Conservation (phyloP, 2,797 vertebrate genomes). For the Jordanella pulchra region DNA sequence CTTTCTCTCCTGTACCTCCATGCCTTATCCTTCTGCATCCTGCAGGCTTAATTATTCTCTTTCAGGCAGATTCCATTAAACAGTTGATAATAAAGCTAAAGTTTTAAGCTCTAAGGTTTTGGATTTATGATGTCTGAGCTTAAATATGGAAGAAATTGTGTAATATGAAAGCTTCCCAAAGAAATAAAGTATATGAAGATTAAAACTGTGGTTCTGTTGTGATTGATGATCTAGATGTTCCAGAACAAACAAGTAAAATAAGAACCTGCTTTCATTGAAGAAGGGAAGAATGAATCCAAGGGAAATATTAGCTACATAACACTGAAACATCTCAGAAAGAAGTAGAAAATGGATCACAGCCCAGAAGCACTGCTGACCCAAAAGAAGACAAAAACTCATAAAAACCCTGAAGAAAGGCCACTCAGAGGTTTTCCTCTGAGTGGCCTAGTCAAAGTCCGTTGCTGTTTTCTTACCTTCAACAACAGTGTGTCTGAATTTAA, state of each 20-base stretch:
- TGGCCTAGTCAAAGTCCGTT: too few species aligned
- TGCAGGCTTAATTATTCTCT: conserved; percentile 46
- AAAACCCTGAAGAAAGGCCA: neutral
- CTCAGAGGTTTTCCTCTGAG: too few species aligned
- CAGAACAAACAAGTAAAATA: neutral
- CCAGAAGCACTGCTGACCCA: too few species aligned
- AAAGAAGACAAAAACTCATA: too few species aligned
- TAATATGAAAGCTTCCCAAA: conserved; percentile 78
- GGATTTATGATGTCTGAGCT: conserved; percentile 68
- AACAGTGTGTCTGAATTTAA: too few species aligned
- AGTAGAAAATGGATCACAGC: too few species aligned
- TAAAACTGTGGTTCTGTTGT: conserved; percentile 16
- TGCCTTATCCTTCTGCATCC: conserved; percentile 72
- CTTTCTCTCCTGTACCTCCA: conserved; percentile 57
- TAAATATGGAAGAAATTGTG: conserved; percentile 61
- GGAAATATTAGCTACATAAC: too few species aligned
- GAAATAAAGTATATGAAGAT: conserved; percentile 80
- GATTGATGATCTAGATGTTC: neutral
- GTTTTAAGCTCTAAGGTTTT: conserved; percentile 73
- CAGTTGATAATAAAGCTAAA: conserved; percentile 68
- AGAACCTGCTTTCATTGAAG: too few species aligned
- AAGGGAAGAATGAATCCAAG: too few species aligned
- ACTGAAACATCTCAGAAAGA: too few species aligned
- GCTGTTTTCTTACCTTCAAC: too few species aligned
- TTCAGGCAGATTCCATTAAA: conserved; percentile 72